Conservation (phyloP, 2,797 vertebrate genomes). For the Sebastiscus albofasciatus region DNA sequence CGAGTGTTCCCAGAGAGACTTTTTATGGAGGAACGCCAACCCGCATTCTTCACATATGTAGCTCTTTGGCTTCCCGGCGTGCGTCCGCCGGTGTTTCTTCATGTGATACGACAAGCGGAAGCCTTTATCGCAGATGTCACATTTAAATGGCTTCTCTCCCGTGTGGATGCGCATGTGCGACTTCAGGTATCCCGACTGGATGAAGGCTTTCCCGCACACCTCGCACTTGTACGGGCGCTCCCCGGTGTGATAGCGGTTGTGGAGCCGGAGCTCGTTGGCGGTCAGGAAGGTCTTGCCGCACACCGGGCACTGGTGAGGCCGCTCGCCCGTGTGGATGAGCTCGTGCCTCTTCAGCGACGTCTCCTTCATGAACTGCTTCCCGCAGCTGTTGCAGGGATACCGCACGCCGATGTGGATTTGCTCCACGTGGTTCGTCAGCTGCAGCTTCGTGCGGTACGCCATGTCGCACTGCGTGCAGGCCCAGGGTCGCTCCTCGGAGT, state of each 20-base stretch:
- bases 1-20: constrained; percentile 72
- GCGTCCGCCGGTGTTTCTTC: constrained; percentile 79
- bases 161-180: constrained; percentile 83
- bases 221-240: constrained; percentile 81
- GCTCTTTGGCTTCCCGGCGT: constrained; percentile 66
- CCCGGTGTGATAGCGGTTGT: constrained; percentile 79
- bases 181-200: constrained; percentile 80
- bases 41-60: constrained; percentile 74
- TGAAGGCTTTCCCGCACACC: constrained; percentile 79
- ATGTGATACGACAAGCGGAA: constrained; percentile 79
- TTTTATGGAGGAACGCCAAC: constrained; percentile 63
- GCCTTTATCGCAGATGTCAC: constrained; percentile 75
- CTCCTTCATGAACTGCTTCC: constrained; percentile 82
- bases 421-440: constrained; percentile 77
- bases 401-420: constrained; percentile 79
- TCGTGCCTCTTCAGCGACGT: constrained; percentile 79
- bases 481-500: constrained; percentile 77
- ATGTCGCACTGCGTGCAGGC: constrained; percentile 71
- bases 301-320: constrained; percentile 77
- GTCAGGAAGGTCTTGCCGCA: constrained; percentile 81
- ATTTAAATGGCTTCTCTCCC: constrained; percentile 79
- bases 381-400: constrained; percentile 76
- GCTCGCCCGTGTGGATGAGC: constrained; percentile 79
- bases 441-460: constrained; percentile 79
- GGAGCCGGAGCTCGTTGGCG: constrained; percentile 76